phyloP scores from a whole-genome alignment of 2,797 vertebrate species.

The Setipinna tenuifilis region DNA sequence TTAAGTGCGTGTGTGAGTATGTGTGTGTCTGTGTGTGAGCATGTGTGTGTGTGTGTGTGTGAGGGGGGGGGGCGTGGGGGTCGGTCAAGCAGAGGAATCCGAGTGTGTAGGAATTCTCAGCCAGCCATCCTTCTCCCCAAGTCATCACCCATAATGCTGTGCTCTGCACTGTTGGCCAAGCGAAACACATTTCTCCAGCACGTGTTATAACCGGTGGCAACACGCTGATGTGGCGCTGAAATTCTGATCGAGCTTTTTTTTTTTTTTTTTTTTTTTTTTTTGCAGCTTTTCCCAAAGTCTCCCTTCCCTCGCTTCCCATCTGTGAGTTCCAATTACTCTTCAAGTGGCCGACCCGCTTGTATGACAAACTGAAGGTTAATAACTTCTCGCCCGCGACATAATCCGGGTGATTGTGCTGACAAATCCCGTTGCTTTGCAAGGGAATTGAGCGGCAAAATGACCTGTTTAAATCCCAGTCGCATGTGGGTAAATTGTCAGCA shows the following conservation, averaged over 20 bases:
- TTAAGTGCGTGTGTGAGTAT: constrained; percentile 12
- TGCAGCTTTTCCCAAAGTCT: constrained; percentile 2
- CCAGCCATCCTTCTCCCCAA: background rate
- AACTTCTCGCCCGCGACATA: background rate
- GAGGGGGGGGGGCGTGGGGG: background rate
- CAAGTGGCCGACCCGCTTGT: constrained; percentile 9
- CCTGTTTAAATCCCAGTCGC: constrained; percentile 14
- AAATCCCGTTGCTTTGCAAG: constrained; percentile 3
- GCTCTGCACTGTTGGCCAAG: background rate
- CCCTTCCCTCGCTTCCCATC: background rate
- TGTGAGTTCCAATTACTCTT: constrained; percentile 5
- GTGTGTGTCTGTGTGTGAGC: background rate
- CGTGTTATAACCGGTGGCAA: background rate
- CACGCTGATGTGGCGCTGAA: background rate
- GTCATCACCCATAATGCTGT: constrained; percentile 3
- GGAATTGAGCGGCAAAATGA: constrained; percentile 12
- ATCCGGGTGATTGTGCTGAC: constrained; percentile 10
- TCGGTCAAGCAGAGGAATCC: background rate
- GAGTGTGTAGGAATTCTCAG: background rate
- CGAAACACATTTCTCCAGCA: background rate
- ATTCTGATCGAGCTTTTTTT: background rate
- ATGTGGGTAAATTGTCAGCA: background rate
- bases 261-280: too few relatives aligned
- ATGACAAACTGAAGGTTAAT: constrained; percentile 22
- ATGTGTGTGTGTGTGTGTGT: background rate